These are phyloP conservation scores for Notoglanidium macrostoma DNA, from an alignment of 2,797 vertebrate species.

Conservation along the genomic window DNA sequence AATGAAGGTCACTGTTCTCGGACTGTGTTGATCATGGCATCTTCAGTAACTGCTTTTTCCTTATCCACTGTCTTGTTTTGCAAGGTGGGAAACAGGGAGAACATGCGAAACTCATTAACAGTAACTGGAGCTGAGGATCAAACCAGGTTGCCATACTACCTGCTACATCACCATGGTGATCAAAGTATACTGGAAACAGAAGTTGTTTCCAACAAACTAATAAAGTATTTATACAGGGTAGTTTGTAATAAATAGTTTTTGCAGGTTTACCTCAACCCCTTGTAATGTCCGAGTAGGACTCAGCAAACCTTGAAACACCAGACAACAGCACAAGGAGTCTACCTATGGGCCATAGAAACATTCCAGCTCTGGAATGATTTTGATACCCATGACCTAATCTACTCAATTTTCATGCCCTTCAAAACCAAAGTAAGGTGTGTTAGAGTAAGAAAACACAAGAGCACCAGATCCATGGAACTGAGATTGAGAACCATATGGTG, in stretches of 20 bases:
- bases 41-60: not conserved
- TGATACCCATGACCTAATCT: not conserved
- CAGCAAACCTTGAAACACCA: not conserved
- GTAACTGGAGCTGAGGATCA: not conserved
- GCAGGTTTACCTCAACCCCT: not conserved
- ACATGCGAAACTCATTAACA: not conserved
- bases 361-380: not conserved
- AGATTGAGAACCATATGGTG: not conserved
- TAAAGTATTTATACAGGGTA: not conserved
- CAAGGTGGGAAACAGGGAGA: not conserved
- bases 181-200: not conserved
- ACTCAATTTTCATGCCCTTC: not conserved
- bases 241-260: not conserved
- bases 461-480: not conserved
- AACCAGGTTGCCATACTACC: not conserved
- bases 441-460: not conserved
- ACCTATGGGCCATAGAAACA: not conserved
- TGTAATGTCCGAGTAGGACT: not conserved
- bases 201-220: not conserved
- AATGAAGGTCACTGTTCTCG: slow-evolving; percentile 65
- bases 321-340: not conserved
- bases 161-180: not conserved
- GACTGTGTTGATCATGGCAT: slow-evolving; percentile 51
- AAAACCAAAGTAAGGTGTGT: not conserved
- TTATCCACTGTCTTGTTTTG: not conserved